Evolutionary conservation across 2,888 invertebrate species (phyloP).

Genomic region (Caradrina kadenii): DNA sequence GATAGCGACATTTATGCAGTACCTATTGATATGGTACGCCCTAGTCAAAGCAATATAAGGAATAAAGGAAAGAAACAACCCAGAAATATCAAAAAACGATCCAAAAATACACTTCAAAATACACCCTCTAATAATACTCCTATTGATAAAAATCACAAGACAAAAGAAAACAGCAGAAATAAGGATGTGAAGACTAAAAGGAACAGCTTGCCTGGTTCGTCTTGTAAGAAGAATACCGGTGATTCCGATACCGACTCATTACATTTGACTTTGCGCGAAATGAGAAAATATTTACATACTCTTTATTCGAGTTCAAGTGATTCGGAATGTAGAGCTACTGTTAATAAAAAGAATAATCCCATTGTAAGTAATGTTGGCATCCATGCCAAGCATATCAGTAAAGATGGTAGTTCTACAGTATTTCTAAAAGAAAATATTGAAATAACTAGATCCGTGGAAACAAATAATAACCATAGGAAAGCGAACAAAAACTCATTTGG

Average conservation of each 20-base stretch:
- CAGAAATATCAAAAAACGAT: conserved; percentile 83
- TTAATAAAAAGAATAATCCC: conserved; percentile 87
- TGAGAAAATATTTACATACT: conserved; percentile 95
- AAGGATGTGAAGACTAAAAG: conserved; percentile 90
- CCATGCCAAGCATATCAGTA: conserved; percentile 78
- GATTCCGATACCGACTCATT: conserved; percentile 92
- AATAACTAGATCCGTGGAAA: conserved; percentile 76
- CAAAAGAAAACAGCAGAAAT: conserved; percentile 76
- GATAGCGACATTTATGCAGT: conserved; percentile 97
- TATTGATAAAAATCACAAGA: conserved; percentile 73
- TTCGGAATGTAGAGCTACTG: conserved; percentile 88
- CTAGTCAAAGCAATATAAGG: conserved; percentile 83
- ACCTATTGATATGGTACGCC: conserved; percentile 95
- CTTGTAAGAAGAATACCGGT: conserved; percentile 87
- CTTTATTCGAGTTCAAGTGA: conserved; percentile 95
- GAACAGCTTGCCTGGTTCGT: conserved; percentile 93
- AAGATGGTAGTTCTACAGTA: conserved; percentile 74
- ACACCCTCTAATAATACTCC: conserved; percentile 68
- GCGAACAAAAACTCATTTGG: conserved; percentile 89
- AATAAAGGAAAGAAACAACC: conserved; percentile 82
- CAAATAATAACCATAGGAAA: conserved; percentile 87
- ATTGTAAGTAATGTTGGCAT: conserved; percentile 85
- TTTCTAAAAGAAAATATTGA: conserved; percentile 82
- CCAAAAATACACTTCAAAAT: conserved; percentile 78
- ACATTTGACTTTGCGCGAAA: conserved; percentile 96